These are phyloP conservation scores for Vireo griseus DNA, from an alignment of 2,797 vertebrate genomes.

Conservation along the genomic window DNA sequence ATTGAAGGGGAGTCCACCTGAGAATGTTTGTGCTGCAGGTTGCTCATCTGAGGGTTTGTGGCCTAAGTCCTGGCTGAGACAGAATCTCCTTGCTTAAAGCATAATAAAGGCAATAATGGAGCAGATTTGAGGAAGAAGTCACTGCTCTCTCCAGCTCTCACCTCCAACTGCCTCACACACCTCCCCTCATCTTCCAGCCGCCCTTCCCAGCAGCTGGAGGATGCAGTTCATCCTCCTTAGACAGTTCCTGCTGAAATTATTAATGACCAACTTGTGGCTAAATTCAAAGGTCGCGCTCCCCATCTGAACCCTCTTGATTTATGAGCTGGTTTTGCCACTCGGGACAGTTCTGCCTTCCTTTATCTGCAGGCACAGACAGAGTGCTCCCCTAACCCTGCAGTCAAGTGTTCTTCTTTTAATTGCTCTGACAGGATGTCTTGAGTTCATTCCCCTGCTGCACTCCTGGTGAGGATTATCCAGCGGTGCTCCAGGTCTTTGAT, in stretches of 20 bases:
- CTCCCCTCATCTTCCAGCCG: neutral
- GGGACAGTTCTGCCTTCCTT: neutral
- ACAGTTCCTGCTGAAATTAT: neutral
- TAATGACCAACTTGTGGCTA: neutral
- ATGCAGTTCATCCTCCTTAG: neutral
- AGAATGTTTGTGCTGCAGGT: neutral
- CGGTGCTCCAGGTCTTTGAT: neutral
- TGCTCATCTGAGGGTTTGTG: neutral
- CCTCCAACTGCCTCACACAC: neutral
- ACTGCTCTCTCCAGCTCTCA: neutral
- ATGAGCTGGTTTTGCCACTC: neutral
- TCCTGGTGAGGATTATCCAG: neutral
- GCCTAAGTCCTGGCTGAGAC: rapidly evolving
- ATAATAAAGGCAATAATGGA: neutral
- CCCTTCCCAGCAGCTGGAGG: neutral
- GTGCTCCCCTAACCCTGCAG: neutral
- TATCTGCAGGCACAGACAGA: neutral
- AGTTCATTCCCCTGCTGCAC: neutral
- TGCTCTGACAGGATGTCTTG: neutral
- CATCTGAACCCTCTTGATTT: neutral
- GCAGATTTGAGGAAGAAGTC: neutral
- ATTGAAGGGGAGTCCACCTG: neutral
- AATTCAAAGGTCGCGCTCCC: neutral
- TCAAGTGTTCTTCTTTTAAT: neutral
- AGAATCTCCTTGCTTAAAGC: neutral